phyloP scores from a whole-genome alignment of 2,113 vertebrate species.

The Heterotis niloticus region DNA sequence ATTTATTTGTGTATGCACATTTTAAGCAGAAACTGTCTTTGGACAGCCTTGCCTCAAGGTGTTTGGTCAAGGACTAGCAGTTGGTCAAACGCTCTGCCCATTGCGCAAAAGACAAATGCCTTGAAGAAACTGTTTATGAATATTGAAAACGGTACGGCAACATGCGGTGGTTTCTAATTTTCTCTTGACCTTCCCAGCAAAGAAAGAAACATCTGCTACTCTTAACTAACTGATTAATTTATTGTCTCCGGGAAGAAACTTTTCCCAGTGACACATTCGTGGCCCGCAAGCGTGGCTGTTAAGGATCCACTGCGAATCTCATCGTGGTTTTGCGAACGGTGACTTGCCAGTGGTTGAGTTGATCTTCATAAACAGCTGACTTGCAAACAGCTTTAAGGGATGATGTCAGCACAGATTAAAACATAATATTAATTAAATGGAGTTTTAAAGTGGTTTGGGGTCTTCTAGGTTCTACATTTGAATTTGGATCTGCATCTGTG shows the following conservation, averaged over 20 bases:
- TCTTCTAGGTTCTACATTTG: no score
- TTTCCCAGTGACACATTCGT: neutral
- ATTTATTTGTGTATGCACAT: conserved; percentile 57
- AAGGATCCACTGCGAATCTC: neutral
- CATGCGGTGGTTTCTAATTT: neutral
- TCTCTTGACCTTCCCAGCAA: neutral
- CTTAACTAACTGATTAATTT: neutral
- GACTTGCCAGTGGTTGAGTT: no score
- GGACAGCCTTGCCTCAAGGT: conserved; percentile 27
- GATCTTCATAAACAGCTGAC: neutral
- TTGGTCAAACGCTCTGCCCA: conserved; percentile 15
- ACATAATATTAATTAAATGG: no score
- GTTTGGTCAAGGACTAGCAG: conserved; percentile 29
- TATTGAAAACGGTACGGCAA: conserved; percentile 6
- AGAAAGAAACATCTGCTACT: conserved; percentile 1
- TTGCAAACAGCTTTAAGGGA: neutral
- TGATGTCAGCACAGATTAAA: no score
- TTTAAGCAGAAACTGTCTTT: conserved; percentile 33
- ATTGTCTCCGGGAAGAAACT: neutral
- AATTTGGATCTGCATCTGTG: no score
- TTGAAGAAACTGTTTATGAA: conserved; percentile 12
- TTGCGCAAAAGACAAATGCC: conserved; percentile 1
- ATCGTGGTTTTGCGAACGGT: no score
- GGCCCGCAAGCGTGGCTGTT: neutral
- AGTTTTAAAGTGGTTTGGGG: no score